A percentile compares a stretch with the other conserved stretches of the same genome.
phyloP scores from a whole-genome alignment of 2,113 vertebrate genomes.

The Phoxinus phoxinus region DNA sequence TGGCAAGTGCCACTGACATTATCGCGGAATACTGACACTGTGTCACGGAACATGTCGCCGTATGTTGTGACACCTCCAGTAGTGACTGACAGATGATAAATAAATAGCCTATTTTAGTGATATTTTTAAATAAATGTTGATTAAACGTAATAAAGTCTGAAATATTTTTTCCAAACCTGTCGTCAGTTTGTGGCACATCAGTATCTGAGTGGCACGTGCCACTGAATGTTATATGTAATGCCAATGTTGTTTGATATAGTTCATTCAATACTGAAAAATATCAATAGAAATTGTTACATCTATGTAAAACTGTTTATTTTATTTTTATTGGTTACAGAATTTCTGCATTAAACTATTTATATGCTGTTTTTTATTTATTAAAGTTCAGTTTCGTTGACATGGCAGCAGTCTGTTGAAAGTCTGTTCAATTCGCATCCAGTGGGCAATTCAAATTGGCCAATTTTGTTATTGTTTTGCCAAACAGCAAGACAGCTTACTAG shows the following conservation, averaged over 20 bases:
- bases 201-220: too few species aligned
- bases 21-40: too few species aligned
- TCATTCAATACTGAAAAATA: not conserved
- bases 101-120: too few species aligned
- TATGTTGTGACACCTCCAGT: too few species aligned
- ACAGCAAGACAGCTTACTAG: not conserved
- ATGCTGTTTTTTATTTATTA: not conserved
- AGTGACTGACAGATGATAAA: too few species aligned
- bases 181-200: too few species aligned
- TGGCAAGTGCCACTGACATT: too few species aligned
- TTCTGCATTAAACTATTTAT: not conserved
- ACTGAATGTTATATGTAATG: too few species aligned
- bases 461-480: not conserved
- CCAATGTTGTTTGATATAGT: not conserved
- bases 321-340: not conserved
- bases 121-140: too few species aligned
- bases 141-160: too few species aligned
- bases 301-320: not conserved
- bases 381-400: not conserved
- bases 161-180: too few species aligned
- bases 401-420: not conserved
- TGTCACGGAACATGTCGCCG: too few species aligned
- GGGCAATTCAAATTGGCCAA: not conserved
- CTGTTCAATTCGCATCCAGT: not conserved
- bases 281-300: not conserved